Evolutionary conservation across 2,113 vertebrate genomes (phyloP).

Genomic region (Melanerpes aurifrons): DNA sequence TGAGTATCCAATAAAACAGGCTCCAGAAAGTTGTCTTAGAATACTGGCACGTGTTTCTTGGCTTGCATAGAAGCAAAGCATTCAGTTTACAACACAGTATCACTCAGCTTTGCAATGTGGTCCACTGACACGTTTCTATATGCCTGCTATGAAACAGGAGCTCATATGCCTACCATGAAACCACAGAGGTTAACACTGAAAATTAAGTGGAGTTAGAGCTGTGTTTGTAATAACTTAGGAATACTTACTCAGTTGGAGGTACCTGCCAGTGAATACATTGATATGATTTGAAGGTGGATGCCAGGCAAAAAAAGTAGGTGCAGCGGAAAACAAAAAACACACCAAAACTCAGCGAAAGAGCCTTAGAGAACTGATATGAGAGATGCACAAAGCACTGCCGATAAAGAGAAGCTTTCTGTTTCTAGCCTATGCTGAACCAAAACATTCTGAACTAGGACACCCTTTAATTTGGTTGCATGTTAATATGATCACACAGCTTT

Average conservation of each 20-base stretch:
- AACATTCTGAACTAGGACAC: not conserved
- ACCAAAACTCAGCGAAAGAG: not conserved
- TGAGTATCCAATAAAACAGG: not conserved
- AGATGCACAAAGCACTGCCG: not conserved
- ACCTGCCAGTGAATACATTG: not conserved
- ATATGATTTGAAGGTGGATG: not conserved
- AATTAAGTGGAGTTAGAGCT: not conserved
- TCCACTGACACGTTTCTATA: not conserved
- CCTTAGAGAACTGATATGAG: not conserved
- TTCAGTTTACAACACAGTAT: not conserved
- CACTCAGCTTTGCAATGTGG: rapidly evolving
- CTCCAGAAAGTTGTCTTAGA: not conserved
- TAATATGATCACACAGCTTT: not conserved
- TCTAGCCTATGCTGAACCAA: not conserved
- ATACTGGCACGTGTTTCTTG: not conserved
- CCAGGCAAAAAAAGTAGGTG: not conserved
- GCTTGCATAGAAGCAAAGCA: not conserved
- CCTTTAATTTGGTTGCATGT: not conserved
- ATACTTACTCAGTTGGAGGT: not conserved
- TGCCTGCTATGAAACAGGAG: not conserved
- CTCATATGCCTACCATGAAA: not conserved
- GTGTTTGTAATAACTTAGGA: not conserved
- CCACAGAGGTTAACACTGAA: not conserved
- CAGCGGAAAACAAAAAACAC: not conserved
- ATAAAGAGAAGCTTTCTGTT: not conserved